Evolutionary conservation across 1,140 invertebrate species (phyloP), one percentile per base, ranked within the genome.

Genomic region (Whitmania pigra): DNA sequence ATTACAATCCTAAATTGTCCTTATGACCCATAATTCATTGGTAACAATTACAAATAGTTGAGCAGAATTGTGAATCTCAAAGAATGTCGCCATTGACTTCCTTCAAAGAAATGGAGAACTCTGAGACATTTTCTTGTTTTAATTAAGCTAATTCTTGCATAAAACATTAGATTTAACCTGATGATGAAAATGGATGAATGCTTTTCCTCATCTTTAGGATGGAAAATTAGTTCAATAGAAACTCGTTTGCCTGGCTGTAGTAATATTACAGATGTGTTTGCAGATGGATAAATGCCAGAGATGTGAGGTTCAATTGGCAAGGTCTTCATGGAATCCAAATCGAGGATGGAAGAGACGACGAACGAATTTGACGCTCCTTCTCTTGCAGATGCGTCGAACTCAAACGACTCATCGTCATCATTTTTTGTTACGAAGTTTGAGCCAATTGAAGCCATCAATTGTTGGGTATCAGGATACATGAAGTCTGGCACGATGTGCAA

Each of bases 101-200:
- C 31, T 36, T 36, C 31, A 36, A 36, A 36, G 6, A 36, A 3
- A 3, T 36, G 31, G 6, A 36, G 31, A 36, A 6, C 31, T 36
- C 6, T 36, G 6, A 3, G 6, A 2, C 2, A 6, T 36, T 36
- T 36, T 36, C 31, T 36, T 36, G 31, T 36, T 36, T 36, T 36
- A 36, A 36, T 36, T 36, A 36, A 36, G 31, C 31, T 6, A 36
- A 6, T 36, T 36, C 31, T 36, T 36, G 20, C 20, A 63, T 15
- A 63, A 63, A 63, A 63, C 11, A 63, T 22, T 63, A 63, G 29
- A 54, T 75, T 75, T 72, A 76, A 83, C 82, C 83, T 82, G 54
- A 86, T 84, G 69, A 86, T 75, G 67, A 86, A 80, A 71, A 86
- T 75, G 57, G 85, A 85, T n/a, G 83, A 82, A 74, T 80, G 80